Percentiles rank a stretch among this genome's conserved stretches.
Evolutionary conservation across 2,797 vertebrate species (phyloP).

Genomic region (Dryobates pubescens): DNA sequence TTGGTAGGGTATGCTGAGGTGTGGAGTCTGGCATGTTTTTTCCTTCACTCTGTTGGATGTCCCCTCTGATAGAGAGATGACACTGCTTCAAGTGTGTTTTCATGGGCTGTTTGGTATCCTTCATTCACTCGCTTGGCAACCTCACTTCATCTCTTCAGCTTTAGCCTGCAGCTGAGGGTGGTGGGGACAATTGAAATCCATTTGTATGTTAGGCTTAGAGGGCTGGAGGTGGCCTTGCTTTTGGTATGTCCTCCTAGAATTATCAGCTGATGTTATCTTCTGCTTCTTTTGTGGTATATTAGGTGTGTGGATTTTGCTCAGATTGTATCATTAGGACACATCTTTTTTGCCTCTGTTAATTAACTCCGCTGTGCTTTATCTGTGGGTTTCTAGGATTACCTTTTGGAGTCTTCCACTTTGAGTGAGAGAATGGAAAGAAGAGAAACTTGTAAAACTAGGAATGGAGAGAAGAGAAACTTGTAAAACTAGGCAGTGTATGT

Average conservation of each 20-base stretch:
- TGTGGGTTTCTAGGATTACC: neutral
- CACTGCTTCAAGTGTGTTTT: neutral
- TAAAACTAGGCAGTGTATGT: neutral
- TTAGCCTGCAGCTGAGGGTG: neutral
- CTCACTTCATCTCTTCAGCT: neutral
- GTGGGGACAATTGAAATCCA: neutral
- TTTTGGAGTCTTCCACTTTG: neutral
- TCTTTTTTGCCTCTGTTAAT: neutral
- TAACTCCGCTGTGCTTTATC: neutral
- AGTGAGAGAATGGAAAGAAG: neutral
- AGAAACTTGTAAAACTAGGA: neutral
- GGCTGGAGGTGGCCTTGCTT: neutral
- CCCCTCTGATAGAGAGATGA: neutral
- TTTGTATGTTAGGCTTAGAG: neutral
- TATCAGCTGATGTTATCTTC: neutral
- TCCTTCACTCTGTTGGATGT: neutral
- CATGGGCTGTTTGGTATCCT: neutral
- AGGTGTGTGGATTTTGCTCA: neutral
- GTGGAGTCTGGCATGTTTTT: neutral
- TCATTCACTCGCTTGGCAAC: neutral
- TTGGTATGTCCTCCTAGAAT: neutral
- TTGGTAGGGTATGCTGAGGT: neutral
- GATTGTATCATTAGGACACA: neutral
- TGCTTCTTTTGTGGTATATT: neutral
- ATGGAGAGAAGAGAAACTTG: neutral